Evolutionary conservation across 2,113 vertebrate species (phyloP).

Genomic region (Spilogale gracilis): DNA sequence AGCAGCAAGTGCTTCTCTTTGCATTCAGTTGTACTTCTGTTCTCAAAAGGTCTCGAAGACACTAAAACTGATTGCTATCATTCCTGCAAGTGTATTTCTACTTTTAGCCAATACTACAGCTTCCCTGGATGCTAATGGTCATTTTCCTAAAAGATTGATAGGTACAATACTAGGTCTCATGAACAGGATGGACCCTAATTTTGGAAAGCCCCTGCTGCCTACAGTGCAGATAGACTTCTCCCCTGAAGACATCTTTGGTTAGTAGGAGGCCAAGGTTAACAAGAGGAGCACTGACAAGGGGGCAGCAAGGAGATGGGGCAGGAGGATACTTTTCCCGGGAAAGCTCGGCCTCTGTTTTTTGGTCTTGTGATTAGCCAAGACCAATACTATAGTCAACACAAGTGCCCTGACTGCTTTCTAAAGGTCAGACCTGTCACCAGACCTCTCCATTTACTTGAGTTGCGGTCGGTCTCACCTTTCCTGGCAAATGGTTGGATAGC

Average conservation of each 20-base stretch:
- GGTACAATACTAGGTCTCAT: background rate
- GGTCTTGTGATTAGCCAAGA: conserved; percentile 41
- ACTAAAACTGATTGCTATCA: background rate
- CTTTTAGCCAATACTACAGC: background rate
- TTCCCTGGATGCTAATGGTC: background rate
- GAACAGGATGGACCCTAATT: background rate
- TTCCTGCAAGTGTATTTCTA: background rate
- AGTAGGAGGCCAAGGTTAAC: background rate
- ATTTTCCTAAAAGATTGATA: background rate
- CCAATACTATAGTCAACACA: conserved; percentile 61
- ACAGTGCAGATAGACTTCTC: background rate
- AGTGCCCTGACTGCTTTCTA: conserved; percentile 71
- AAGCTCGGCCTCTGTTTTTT: conserved; percentile 32
- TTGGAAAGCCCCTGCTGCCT: background rate
- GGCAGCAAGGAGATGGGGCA: background rate
- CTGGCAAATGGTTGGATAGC: background rate
- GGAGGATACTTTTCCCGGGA: background rate
- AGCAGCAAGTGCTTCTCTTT: background rate
- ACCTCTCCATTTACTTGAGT: conserved; percentile 73
- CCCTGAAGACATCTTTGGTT: background rate
- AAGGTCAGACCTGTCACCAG: conserved; percentile 77
- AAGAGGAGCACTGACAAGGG: background rate
- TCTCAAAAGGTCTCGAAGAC: background rate
- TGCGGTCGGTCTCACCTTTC: conserved; percentile 63
- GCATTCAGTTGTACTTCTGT: background rate